Evolutionary conservation across 30 jellyfish, hydroid and myxozoan genomes (phyloP), one percentile per base, ranked within the genome.

Genomic region (Turritopsis rubra): DNA sequence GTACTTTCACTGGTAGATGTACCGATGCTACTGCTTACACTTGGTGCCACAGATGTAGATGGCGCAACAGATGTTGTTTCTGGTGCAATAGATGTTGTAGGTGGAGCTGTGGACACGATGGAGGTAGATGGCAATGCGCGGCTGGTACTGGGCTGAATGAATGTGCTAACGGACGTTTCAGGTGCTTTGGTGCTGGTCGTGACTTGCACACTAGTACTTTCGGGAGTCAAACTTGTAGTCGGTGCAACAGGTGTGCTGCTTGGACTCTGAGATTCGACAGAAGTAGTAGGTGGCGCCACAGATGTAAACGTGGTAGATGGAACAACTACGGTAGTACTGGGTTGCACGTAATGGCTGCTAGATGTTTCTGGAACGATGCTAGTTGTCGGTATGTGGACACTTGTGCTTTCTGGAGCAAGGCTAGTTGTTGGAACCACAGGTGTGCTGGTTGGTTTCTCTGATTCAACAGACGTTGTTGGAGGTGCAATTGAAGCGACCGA

Each of bases 1-100:
- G 60, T 41, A 13, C 60, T 41, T 41, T 41, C 60, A 5, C 13
- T 13, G 60, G 60, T 41, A 5, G 60, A 41, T 41, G 60, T 41
- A 13, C 9, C 13, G 60, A 41, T 13, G 60, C 73, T 73, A 24
- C 83, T 26, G 25, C 83, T 68, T n/a, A 72, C 82, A 1, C 72
- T 65, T 0, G 75, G 71, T 9, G 88, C 20, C 21, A 52, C 24
- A 24, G 88, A 26, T 0, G 84, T 65, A 26, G 72, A 52, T 4
- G 88, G 83, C 1, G 82, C 82, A 7, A 82, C 52, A 20, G 85
- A 26, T 66, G 88, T 82, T 24, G 82, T 23, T 66, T 81, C 83
- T 0, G 88, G 88, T 18, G 88, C 71, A 68, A 82, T 54, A 0
- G 88, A 71, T 24, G 88, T 82, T 0, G 84, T 53, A n/a, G 80